Evolutionary conservation across 2,113 vertebrate species (phyloP).

Genomic region (Oreotrochilus melanogaster): DNA sequence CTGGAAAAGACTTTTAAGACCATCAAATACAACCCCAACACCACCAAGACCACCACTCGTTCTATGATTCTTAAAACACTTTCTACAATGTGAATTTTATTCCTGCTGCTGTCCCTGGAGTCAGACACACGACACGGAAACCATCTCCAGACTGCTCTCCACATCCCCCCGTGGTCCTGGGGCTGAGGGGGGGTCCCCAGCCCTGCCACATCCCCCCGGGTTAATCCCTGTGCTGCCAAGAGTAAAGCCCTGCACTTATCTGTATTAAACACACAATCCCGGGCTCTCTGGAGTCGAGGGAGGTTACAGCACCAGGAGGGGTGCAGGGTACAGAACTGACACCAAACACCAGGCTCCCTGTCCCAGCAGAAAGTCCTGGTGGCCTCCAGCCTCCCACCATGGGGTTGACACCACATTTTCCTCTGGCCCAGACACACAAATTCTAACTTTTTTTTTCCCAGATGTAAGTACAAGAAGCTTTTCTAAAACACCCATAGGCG

Average conservation of each 20-base stretch:
- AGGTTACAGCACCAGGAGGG: background rate
- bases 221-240: background rate
- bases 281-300: background rate
- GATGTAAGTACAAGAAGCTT: background rate
- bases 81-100: background rate
- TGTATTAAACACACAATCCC: background rate
- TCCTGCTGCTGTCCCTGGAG: background rate
- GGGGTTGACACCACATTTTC: background rate
- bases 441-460: background rate
- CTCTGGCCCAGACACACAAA: background rate
- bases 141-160: rapidly evolving
- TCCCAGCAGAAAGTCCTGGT: rapidly evolving
- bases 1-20: too few relatives aligned
- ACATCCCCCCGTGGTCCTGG: too few relatives aligned
- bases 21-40: too few relatives aligned
- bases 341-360: rapidly evolving
- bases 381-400: rapidly evolving
- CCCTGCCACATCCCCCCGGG: rapidly evolving
- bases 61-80: rapidly evolving
- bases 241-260: background rate
- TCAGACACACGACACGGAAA: rapidly evolving
- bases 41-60: too few relatives aligned
- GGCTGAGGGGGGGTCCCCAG: background rate
- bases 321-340: background rate
- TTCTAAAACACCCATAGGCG: background rate